These are phyloP conservation scores for Discoglossus pictus DNA, from an alignment of 2,797 vertebrate genomes.

Conservation along the genomic window DNA sequence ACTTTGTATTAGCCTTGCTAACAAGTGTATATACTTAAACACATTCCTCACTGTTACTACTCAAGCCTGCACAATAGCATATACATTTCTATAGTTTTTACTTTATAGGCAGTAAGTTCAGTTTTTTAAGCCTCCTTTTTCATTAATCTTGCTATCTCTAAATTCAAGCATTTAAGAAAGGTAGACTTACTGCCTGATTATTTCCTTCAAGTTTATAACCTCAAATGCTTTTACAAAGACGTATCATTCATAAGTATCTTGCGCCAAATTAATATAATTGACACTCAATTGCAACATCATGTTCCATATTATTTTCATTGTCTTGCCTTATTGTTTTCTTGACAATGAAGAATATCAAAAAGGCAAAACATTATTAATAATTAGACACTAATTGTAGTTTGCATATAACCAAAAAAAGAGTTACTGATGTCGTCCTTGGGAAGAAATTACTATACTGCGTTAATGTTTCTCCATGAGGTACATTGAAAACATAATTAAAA, in stretches of 20 bases:
- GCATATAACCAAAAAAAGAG: constrained; percentile 23
- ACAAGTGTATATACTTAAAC: too few relatives aligned
- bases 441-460: constrained; percentile 7
- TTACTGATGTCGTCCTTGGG: constrained; percentile 7
- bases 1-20: too few relatives aligned
- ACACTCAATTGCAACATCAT: constrained; percentile 42
- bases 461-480: constrained; percentile 17
- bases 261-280: constrained; percentile 30
- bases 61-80: neutral
- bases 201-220: constrained; percentile 34
- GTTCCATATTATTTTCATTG: constrained; percentile 44
- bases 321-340: constrained; percentile 30
- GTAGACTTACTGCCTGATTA: constrained; percentile 28
- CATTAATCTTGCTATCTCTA: constrained; percentile 27
- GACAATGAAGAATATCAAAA: constrained; percentile 39
- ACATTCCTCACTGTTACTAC: neutral
- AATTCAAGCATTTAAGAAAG: constrained; percentile 20
- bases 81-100: constrained; percentile 20
- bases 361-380: constrained; percentile 34
- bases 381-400: constrained; percentile 44
- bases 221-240: constrained; percentile 27
- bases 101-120: neutral
- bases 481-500: constrained; percentile 21
- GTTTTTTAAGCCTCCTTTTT: constrained; percentile 6
- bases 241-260: constrained; percentile 33